A percentile compares a stretch with the other conserved stretches of the same genome.
These are phyloP conservation scores for Parthenolecanium corni DNA, from an alignment of 2,888 invertebrate species.

Conservation along the genomic window DNA sequence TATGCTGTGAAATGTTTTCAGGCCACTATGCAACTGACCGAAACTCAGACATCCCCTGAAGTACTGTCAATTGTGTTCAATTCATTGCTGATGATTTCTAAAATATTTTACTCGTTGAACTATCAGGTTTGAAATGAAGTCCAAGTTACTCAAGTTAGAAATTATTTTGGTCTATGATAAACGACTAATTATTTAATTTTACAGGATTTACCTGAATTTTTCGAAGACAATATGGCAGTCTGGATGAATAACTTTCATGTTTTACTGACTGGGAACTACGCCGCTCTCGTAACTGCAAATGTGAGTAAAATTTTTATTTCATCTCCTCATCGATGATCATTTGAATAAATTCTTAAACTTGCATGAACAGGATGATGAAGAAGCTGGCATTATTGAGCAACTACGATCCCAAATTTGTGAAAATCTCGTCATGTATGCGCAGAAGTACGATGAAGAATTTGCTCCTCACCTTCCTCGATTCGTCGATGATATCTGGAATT, in stretches of 20 bases:
- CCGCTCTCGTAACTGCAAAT: slow-evolving; percentile 38
- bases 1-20: slow-evolving; percentile 39
- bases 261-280: slow-evolving; percentile 66
- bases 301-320: not conserved
- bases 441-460: slow-evolving; percentile 97
- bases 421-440: slow-evolving; percentile 85
- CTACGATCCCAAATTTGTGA: slow-evolving; percentile 93
- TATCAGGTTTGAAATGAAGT: slow-evolving; percentile 65
- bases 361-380: slow-evolving; percentile 59
- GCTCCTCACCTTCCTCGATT: slow-evolving; percentile 75
- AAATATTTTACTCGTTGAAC: slow-evolving; percentile 94
- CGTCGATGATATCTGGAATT: slow-evolving; percentile 88
- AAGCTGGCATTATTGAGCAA: slow-evolving; percentile 78
- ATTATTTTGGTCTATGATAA: not conserved
- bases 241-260: slow-evolving; percentile 91
- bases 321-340: not conserved
- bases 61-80: slow-evolving; percentile 60
- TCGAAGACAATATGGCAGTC: slow-evolving; percentile 89
- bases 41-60: slow-evolving; percentile 66
- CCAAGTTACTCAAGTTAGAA: not conserved
- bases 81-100: slow-evolving; percentile 75
- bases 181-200: slow-evolving; percentile 28
- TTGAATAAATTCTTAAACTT: no score
- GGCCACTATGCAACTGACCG: slow-evolving; percentile 72
- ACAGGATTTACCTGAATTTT: slow-evolving; percentile 91